Evolutionary conservation across 2,113 vertebrate species (phyloP).

Genomic region (Micronycteris hirsuta): DNA sequence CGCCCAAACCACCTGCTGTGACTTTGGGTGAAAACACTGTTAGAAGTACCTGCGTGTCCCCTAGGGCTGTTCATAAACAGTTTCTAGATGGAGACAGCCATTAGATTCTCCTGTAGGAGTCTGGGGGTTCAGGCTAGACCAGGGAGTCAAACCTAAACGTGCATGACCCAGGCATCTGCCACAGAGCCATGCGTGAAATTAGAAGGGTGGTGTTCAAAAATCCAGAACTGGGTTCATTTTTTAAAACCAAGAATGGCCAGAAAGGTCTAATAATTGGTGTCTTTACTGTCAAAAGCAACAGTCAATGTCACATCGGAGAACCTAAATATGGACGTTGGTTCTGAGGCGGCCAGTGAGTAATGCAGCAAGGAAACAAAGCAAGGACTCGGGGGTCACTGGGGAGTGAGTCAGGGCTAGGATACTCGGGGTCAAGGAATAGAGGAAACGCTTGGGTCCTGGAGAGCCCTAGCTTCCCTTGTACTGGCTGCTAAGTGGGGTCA

Average conservation of each 20-base stretch:
- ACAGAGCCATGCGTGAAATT: not conserved
- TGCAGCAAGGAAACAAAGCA: not conserved
- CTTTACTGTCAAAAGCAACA: not conserved
- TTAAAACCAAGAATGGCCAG: not conserved
- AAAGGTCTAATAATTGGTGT: not conserved
- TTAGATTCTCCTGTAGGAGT: not conserved
- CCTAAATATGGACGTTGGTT: not conserved
- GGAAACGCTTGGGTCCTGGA: not conserved
- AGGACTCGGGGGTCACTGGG: not conserved
- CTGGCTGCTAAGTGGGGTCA: not conserved
- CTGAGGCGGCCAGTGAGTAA: not conserved
- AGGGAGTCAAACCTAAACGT: not conserved
- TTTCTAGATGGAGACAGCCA: not conserved
- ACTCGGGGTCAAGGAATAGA: not conserved
- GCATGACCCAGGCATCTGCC: not conserved
- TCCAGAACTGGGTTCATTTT: not conserved
- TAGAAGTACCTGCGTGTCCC: not conserved
- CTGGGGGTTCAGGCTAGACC: fast-evolving
- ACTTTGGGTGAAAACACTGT: not conserved
- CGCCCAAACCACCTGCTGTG: not conserved
- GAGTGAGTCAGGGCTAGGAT: not conserved
- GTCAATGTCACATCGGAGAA: not conserved
- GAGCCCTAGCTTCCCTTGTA: too few relatives aligned
- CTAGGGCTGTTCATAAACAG: not conserved
- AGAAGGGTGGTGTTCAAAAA: not conserved